Evolutionary conservation across 2,888 invertebrate genomes (phyloP), one percentile per base, ranked within the genome.

Genomic region (Meteorus colon): DNA sequence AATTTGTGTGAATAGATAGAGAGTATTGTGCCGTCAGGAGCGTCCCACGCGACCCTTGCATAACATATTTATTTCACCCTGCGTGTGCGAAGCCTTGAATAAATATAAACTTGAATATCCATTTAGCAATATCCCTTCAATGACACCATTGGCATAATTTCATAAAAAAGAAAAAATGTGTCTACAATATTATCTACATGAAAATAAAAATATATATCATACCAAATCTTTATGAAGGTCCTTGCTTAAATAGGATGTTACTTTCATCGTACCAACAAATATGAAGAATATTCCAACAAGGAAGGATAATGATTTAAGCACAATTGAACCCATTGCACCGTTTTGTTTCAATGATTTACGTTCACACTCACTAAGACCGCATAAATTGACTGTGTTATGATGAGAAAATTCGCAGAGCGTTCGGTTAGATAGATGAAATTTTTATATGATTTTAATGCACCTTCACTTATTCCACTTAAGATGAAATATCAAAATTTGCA

Each of bases 151-250:
- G 0, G 16, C 16, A 62, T 41, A 41, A 72, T 27, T 48, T 45
- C n/a, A 19, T 12, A 41, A 31, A 63, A 70, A 63, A 63, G 65
- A 63, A 24, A 69, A 63, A 51, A 24, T 16, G 2, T 45, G 4
- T 27, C 27, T 27, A 19, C 41, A 24, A 27, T 41, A 8, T 41
- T 12, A 41, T 41, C 8, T 41, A 67, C 19, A 14, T 27, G 62
- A 69, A 29, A 62, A 69, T 16, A 19, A 70, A 65, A 70, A 27
- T 60, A 69, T 19, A 48, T n/a, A 69, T 90, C 95, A 94, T 91
- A 98, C 98, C 95, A 98, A 93, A 91, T 98, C 98, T 92, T 96
- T 97, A 90, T 98, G 98, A 80, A 98, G 93, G 90, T 98, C 98
- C 92, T 96, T 96, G 85, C 97, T 98, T 82, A 98, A 94, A 85